These are phyloP conservation scores for Pyrrhia umbra DNA, from an alignment of 2,888 invertebrate species.

Conservation along the genomic window DNA sequence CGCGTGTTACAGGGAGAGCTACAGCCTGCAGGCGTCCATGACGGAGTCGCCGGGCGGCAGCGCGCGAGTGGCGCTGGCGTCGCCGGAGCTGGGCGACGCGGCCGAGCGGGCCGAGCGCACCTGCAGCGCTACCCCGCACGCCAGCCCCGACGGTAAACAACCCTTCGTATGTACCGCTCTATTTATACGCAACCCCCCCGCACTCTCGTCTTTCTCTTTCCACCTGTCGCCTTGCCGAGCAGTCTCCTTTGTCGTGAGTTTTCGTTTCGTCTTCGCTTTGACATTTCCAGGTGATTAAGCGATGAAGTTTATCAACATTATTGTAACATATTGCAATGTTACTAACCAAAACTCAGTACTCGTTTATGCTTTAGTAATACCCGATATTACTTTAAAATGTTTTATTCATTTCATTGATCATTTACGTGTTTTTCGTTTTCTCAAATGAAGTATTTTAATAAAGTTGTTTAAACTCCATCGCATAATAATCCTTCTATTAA, in stretches of 20 bases:
- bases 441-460: background rate
- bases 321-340: background rate
- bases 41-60: constrained; percentile 87
- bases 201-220: constrained; percentile 48
- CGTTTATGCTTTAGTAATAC: too few species aligned
- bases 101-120: constrained; percentile 76
- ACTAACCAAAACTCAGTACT: background rate
- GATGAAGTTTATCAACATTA: constrained; percentile 23
- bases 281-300: constrained; percentile 39
- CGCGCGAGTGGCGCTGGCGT: constrained; percentile 90
- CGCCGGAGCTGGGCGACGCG: constrained; percentile 88
- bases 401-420: too few species aligned
- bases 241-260: constrained; percentile 57
- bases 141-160: constrained; percentile 89
- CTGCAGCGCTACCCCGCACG: constrained; percentile 83
- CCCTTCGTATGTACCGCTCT: constrained; percentile 87
- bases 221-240: constrained; percentile 52
- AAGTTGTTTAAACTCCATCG: constrained; percentile 21
- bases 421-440: too few species aligned
- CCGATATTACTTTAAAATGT: too few species aligned
- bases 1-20: constrained; percentile 85
- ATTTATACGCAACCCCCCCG: constrained; percentile 66
- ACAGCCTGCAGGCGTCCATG: constrained; percentile 91
- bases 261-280: constrained; percentile 42
- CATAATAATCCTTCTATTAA: constrained; percentile 36